Evolutionary conservation across 2,888 invertebrate species (phyloP), one percentile per base, ranked within the genome.

Genomic region (Melolontha melolontha): DNA sequence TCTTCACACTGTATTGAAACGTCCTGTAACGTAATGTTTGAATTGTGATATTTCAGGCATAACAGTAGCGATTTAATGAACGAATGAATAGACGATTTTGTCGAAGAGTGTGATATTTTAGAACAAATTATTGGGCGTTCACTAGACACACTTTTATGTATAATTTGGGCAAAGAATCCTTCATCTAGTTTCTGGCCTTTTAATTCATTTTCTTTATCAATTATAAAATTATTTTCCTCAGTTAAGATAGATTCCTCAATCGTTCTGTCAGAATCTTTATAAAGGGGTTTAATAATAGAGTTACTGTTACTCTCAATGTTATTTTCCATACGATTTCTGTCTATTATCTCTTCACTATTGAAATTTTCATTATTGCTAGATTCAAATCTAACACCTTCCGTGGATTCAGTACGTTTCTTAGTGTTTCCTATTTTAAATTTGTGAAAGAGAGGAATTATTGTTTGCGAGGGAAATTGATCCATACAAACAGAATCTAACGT

Each of bases 31-130:
- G 40, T 16, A 12, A 40, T 22, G 7, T 57, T 39, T 6, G 57
- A 57, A 12, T 66, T 50, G 5, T 10, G 14, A 12, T 66, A 66
- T 40, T 55, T 66, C 27, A 66, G 16, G 41, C 66, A 66, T 22
- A 66, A 22, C 17, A 66, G 34, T 22, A 66, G 14, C 1, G 55
- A 55, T 66, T 57, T 66, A 16, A 66, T 66, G 17, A 66, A 66
- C n/a, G 66, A 66, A 12, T 55, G 42, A 17, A 66, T 17, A 5
- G 66, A 66, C 2, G 66, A 57, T 40, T 55, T 57, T 8, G 39
- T 52, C 4, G 65, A 55, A 4, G 65, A 42, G 2, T 54, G 54
- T 7, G 66, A 66, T 27, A 47, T 22, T 40, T 64, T 64, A 10
- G 64, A 39, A 2, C 27, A 40, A 10, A 64, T 29, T 11, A 52